phyloP scores from a whole-genome alignment of 2,113 vertebrate genomes.

The Rattus rattus region DNA sequence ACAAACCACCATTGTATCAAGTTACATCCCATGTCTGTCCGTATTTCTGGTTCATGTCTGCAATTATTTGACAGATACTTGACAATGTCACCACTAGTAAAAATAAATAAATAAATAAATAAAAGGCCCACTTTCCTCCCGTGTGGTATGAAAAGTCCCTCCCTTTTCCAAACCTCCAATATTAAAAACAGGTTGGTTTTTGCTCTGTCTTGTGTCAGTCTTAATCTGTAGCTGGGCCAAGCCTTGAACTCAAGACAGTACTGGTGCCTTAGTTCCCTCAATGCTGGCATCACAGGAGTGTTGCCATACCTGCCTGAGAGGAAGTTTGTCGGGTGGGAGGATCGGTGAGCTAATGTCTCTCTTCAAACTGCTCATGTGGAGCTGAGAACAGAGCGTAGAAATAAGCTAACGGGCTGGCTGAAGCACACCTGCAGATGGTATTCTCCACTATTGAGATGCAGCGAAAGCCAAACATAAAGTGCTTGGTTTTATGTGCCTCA shows the following conservation, averaged over 20 bases:
- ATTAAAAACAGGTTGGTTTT: not conserved
- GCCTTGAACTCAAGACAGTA: not conserved
- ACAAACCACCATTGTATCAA: not conserved
- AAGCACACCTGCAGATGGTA: not conserved
- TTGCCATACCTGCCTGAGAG: too few species aligned
- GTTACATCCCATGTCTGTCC: not conserved
- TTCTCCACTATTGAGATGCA: not conserved
- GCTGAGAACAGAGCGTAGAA: too few species aligned
- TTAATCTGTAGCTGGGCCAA: not conserved
- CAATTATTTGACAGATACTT: conserved; percentile 47
- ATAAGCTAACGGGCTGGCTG: not conserved
- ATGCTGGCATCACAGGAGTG: not conserved
- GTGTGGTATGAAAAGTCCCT: not conserved
- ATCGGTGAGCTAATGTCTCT: not conserved
- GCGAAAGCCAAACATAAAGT: not conserved
- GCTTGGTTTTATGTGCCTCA: not conserved
- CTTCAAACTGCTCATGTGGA: not conserved
- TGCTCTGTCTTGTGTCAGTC: not conserved
- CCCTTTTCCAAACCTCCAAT: not conserved
- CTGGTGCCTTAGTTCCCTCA: not conserved
- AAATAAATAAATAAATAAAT: too few species aligned
- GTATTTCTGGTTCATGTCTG: not conserved
- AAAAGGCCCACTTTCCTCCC: not conserved
- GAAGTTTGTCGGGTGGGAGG: not conserved
- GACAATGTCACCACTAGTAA: not conserved